phyloP scores from a whole-genome alignment of 2,888 invertebrate species.

The Nymphalis urticae region DNA sequence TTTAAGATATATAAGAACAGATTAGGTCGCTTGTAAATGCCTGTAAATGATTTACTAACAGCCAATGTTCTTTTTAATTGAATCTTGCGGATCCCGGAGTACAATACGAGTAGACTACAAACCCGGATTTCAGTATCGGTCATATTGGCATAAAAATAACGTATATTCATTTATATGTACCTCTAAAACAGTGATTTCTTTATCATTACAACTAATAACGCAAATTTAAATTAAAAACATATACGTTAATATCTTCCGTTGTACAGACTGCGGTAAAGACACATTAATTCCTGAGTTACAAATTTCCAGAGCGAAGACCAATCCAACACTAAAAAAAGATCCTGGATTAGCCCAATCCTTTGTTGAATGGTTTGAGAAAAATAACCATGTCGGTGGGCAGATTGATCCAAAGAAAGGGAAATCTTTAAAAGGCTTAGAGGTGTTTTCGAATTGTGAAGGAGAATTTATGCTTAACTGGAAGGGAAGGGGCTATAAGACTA shows the following conservation, averaged over 20 bases:
- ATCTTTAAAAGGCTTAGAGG: constrained; percentile 83
- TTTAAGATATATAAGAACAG: no score
- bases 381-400: constrained; percentile 84
- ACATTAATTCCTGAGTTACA: background rate
- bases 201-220: background rate
- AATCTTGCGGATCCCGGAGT: no score
- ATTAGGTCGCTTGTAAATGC: no score
- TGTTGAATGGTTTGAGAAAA: constrained; percentile 84
- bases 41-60: no score
- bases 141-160: no score
- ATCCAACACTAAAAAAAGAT: constrained; percentile 56
- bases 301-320: constrained; percentile 55
- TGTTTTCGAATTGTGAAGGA: constrained; percentile 86
- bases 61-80: no score
- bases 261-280: no score
- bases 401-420: constrained; percentile 72
- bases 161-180: no score
- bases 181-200: no score
- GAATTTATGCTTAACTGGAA: constrained; percentile 88
- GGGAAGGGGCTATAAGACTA: constrained; percentile 84
- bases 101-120: no score
- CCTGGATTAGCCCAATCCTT: constrained; percentile 70
- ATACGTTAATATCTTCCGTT: no score
- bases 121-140: no score
- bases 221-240: background rate